Conservation (phyloP, 2,888 invertebrate genomes). For the Aethes cnicana region DNA sequence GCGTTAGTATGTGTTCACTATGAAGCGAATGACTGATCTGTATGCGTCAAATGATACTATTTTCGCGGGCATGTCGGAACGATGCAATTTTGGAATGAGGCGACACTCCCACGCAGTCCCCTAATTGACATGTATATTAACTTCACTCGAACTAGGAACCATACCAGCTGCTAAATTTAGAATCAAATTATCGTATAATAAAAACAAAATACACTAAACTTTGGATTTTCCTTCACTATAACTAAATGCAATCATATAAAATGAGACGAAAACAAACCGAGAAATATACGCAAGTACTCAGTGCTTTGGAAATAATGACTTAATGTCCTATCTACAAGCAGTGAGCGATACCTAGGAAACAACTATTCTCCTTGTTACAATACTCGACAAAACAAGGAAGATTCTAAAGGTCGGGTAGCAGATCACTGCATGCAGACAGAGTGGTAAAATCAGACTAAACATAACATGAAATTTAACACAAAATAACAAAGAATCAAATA, state of each 20-base stretch:
- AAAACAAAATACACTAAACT: slow-evolving; percentile 71
- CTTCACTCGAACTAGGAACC: slow-evolving; percentile 82
- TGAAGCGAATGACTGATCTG: slow-evolving; percentile 48
- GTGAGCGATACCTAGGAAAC: slow-evolving; percentile 47
- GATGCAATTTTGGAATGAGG: slow-evolving; percentile 54
- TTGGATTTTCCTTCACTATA: slow-evolving; percentile 80
- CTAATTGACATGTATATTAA: slow-evolving; percentile 82
- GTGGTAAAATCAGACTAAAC: slow-evolving; percentile 69
- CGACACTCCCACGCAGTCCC: slow-evolving; percentile 80
- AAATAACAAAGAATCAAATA: slow-evolving; percentile 80
- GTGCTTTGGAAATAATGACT: slow-evolving; percentile 79
- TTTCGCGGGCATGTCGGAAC: slow-evolving; percentile 41
- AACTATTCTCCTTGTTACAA: slow-evolving; percentile 53
- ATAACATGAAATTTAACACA: slow-evolving; percentile 72
- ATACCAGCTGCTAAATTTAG: slow-evolving; percentile 82
- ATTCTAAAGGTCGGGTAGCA: slow-evolving; percentile 57
- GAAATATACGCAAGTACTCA: slow-evolving; percentile 70
- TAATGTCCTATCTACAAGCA: slow-evolving; percentile 64
- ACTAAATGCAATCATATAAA: slow-evolving; percentile 80
- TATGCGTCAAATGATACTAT: slow-evolving; percentile 34
- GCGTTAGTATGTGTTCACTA: slow-evolving; percentile 68
- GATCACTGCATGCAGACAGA: slow-evolving; percentile 67
- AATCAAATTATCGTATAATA: slow-evolving; percentile 56
- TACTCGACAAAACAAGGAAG: slow-evolving; percentile 61
- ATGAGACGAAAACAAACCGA: slow-evolving; percentile 68